Percentiles rank a stretch among this genome's conserved stretches.
phyloP scores from a whole-genome alignment of 2,888 invertebrate genomes.

The Julus scanicus region DNA sequence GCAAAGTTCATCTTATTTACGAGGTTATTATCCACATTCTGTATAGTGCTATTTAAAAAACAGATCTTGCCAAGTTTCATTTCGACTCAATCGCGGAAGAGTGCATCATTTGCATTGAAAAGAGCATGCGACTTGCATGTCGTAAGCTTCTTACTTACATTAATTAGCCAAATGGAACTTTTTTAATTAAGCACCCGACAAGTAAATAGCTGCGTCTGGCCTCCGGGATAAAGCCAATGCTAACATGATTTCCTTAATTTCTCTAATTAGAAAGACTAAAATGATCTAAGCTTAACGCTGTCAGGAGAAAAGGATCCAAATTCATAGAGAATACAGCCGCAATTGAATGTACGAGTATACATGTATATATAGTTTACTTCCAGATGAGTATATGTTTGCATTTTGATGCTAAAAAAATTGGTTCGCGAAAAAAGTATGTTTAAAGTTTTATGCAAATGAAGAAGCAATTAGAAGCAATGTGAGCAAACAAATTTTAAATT shows the following conservation, averaged over 20 bases:
- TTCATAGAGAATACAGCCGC: not conserved
- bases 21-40: not conserved
- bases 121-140: not conserved
- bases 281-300: conserved; percentile 4
- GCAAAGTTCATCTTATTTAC: conserved; percentile 4
- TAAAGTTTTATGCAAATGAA: not conserved
- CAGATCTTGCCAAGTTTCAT: not conserved
- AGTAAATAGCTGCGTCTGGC: not conserved
- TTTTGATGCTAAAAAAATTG: not conserved
- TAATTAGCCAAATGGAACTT: conserved; percentile 28
- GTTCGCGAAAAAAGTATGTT: not conserved
- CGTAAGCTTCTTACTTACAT: conserved; percentile 18
- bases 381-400: conserved; percentile 17
- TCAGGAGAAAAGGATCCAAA: not conserved
- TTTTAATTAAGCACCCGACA: conserved; percentile 17
- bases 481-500: too few relatives aligned
- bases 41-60: not conserved
- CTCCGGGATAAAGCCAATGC: conserved; percentile 6
- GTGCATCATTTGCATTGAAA: conserved; percentile 11
- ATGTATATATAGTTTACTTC: too few relatives aligned
- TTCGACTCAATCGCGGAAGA: conserved; percentile 23
- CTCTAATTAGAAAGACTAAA: conserved; percentile 20
- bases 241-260: conserved; percentile 19
- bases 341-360: not conserved
- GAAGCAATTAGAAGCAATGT: too few relatives aligned